Conservation (phyloP, 92 coral and sea anemone species). For the Chrysogorgia sp. region DNA sequence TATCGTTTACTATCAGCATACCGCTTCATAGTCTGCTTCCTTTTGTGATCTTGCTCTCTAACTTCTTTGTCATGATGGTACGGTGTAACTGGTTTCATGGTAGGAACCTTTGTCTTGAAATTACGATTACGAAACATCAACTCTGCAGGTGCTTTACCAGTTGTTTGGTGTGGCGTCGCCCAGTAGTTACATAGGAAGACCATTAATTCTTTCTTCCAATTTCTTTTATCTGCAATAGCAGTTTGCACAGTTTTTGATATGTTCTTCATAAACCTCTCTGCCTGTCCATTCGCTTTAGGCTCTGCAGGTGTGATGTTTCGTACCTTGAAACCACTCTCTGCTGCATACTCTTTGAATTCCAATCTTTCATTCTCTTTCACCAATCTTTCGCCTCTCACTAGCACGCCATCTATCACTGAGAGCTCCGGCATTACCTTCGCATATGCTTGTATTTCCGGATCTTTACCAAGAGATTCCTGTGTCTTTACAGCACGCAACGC, state of each 20-base stretch:
- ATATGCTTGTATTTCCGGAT: too few species aligned
- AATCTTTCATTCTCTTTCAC: too few species aligned
- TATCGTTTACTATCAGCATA: not conserved
- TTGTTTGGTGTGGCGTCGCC: slow-evolving; percentile 20
- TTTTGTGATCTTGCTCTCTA: not conserved
- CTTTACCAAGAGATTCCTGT: too few species aligned
- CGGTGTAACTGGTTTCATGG: not conserved
- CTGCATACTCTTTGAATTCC: slow-evolving; percentile 3
- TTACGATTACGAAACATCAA: slow-evolving; percentile 21
- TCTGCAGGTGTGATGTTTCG: not conserved
- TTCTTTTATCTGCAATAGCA: not conserved
- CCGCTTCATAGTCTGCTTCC: slow-evolving; percentile 18
- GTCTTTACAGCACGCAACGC: too few species aligned
- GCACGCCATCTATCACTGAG: too few species aligned
- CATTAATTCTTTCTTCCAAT: not conserved
- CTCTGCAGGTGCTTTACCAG: slow-evolving; percentile 13
- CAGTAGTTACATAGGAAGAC: not conserved
- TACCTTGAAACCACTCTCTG: not conserved
- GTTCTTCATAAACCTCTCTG: slow-evolving; percentile 1
- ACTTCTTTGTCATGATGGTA: slow-evolving; percentile 2
- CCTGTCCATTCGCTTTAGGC: not conserved
- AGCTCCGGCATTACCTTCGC: too few species aligned
- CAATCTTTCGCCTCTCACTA: too few species aligned
- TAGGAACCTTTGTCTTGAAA: slow-evolving; percentile 23
- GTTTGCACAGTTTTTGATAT: not conserved